Percentiles rank a stretch among this genome's conserved stretches.
Evolutionary conservation across 1,140 invertebrate genomes (phyloP).

Genomic region (Neodiprion lecontei): DNA sequence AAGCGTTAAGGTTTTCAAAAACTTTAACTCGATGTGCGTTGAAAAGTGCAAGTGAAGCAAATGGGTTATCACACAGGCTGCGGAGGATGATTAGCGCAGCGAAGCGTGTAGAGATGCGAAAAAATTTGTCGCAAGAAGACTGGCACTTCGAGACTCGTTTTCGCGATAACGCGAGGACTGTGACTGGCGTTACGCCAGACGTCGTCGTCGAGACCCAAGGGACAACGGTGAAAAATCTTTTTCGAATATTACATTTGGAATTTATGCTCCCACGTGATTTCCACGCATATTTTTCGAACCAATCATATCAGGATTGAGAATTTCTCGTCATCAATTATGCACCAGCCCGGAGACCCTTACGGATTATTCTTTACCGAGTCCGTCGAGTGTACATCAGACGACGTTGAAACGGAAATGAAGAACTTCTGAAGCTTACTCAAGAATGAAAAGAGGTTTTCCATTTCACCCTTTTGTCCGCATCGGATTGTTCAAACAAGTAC

Average conservation of each 20-base stretch:
- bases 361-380: too few species aligned
- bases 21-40: background rate
- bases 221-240: constrained; percentile 45
- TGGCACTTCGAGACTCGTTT: background rate
- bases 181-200: constrained; percentile 46
- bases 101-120: constrained; percentile 37
- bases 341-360: too few species aligned
- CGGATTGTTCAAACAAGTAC: too few species aligned
- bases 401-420: too few species aligned
- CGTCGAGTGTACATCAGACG: too few species aligned
- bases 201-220: constrained; percentile 23
- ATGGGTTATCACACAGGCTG: constrained; percentile 24
- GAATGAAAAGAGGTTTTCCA: too few species aligned
- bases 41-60: background rate
- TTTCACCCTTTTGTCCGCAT: too few species aligned
- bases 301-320: background rate
- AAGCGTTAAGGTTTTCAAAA: too few species aligned
- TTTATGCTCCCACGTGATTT: constrained; percentile 26
- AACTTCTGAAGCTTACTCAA: too few species aligned
- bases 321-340: background rate
- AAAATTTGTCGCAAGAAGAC: constrained; percentile 4
- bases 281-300: background rate
- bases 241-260: constrained; percentile 39
- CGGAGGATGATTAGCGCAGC: constrained; percentile 42
- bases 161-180: background rate